Base-by-base conservation (phyloP, 2,888 invertebrate species). In the Cordilura impudica region DNA sequence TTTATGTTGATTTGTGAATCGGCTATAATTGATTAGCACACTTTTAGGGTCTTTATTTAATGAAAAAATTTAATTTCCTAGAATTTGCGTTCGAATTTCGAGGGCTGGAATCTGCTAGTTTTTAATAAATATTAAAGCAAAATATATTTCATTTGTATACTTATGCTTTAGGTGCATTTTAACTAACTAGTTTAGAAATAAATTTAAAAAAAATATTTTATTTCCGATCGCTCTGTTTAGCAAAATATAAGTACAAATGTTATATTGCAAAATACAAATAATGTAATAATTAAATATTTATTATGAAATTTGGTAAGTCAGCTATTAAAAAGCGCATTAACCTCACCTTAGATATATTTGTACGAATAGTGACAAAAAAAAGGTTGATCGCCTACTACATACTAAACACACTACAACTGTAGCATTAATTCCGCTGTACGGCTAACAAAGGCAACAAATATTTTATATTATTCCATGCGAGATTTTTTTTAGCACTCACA, bases 191-290 rank as follows among this genome's bases (percentile, higher is more conserved):
- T n/a, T n/a, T 35, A 69, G 60, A 74, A 79, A 71, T 75, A 78
- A 78, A 75, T 63, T 51, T 56, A n/a, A n/a, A n/a, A n/a, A n/a
- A n/a, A n/a, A n/a, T n/a, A 67, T 61, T 79, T 79, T 75, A 67
- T 71, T 79, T 75, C 75, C 79, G 79, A 75, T 79, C 60, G 67
- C 71, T 75, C 75, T 75, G 79, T 54, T 70, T 14, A 60, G 66
- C 47, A 74, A 73, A 74, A 70, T 78, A 60, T 21, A 8, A 43
- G 12, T 10, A 56, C 43, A 74, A n/a, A n/a, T 16, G 31, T 18
- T 23, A n/a, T n/a, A n/a, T 47, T 23, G 19, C 4, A 35, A 8
- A 14, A 66, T 47, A 26, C 54, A 56, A 60, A 18, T 23, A 54
- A 67, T 29, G 29, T 49, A 39, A 47, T 47, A 29, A 8, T 4